Evolutionary conservation across 2,113 vertebrate genomes (phyloP).

Genomic region (Ornithorhynchus anatinus): DNA sequence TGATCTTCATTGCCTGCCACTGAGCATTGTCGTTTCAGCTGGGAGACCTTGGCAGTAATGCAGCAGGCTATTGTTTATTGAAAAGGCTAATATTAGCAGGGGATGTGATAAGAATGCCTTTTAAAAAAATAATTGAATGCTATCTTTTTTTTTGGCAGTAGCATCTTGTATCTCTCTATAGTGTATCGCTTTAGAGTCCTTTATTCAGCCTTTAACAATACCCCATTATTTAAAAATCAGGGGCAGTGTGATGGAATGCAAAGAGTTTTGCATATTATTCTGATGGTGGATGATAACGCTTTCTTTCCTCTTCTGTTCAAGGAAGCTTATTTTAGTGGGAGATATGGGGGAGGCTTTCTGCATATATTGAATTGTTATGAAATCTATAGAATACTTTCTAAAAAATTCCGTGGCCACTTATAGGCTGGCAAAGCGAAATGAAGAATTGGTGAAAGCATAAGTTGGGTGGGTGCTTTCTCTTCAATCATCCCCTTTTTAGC

Average conservation of each 20-base stretch:
- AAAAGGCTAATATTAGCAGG: constrained; percentile 72
- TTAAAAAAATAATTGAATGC: constrained; percentile 72
- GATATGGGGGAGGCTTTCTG: not conserved
- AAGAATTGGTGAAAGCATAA: not conserved
- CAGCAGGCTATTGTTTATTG: constrained; percentile 67
- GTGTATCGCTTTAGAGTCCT: constrained; percentile 64
- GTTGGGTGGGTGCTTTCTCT: not conserved
- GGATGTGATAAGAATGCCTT: constrained; percentile 79
- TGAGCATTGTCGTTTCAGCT: constrained; percentile 49
- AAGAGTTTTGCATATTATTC: constrained; percentile 62
- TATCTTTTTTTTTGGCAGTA: constrained; percentile 68
- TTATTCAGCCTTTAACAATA: constrained; percentile 75
- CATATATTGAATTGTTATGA: constrained; percentile 24
- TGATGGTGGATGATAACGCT: constrained; percentile 50
- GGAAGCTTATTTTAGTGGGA: constrained; percentile 27
- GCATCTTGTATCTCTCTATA: constrained; percentile 63
- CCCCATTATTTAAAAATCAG: constrained; percentile 74
- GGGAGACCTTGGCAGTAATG: constrained; percentile 55
- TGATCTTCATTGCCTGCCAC: constrained; percentile 27
- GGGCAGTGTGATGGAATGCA: constrained; percentile 57
- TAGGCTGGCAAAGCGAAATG: not conserved
- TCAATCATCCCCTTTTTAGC: not conserved
- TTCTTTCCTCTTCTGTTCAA: constrained; percentile 29
- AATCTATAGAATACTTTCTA: too few species aligned
- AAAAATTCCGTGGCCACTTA: too few species aligned